Base-by-base conservation (phyloP, 2,113 vertebrate species). In the Megatriorchis doriae region DNA sequence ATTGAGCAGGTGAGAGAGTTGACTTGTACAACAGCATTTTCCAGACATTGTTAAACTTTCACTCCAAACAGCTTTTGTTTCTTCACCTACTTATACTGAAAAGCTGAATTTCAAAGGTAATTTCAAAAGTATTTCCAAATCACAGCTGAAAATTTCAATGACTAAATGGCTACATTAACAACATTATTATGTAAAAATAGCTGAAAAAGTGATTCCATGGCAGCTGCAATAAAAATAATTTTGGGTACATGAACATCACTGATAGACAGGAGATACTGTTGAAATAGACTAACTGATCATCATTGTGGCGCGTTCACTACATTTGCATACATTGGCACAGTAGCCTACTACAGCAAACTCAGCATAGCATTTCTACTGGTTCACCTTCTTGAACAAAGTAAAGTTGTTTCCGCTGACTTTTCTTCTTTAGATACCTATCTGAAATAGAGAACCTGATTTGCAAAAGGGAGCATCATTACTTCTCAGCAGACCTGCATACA, bases 401-500 rank as follows among this genome's bases (percentile, higher is more conserved):
- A 92, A 94, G 52, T 16, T 72, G 31, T 43, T 90, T 50, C 61
- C 74, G 32, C 13, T 38, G 27, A 56, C 67, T 87, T 77, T 68
- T 16, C n/a, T 77, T 71, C 27, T 72, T 75, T 20, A 65, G 50
- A 50, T 25, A 63, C 12, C 48, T 17, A 15, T 19, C 36, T 21
- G 42, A 67, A 81, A 52, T 6, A 65, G 13, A 73, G 16, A 55
- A 56, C 5, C 34, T 62, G n/a, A 62, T 45, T 8, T 12, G 31
- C 36, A 63, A 19, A 66, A 65, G 11, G 14, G 42, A 93, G 43
- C 31, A 22, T 29, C 59, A 32, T 16, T 42, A 74, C 38, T 29
- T 31, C 68, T 58, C 15, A 1, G 20, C 2, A 65, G n/a, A 48
- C 34, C 12, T 0, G 1, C 48, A 72, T 1, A 7, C 17, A 31